These are phyloP conservation scores for Lasioglossum vierecki DNA, from an alignment of 2,888 invertebrate species.

Conservation along the genomic window DNA sequence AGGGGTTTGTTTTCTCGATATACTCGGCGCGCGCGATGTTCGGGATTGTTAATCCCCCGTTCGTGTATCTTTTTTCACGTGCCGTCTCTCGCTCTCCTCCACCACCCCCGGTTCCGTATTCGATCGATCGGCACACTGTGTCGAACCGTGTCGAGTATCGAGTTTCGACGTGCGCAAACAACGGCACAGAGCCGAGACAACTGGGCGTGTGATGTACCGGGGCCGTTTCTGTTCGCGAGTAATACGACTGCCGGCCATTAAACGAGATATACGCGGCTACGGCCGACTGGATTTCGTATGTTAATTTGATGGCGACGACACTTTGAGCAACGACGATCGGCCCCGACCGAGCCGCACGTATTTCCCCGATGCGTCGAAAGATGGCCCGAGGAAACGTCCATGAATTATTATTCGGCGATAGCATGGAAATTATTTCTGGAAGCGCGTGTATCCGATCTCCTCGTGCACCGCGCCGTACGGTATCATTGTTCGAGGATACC, in stretches of 20 bases:
- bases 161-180: constrained; percentile 55
- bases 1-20: constrained; percentile 44
- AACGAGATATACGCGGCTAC: constrained; percentile 57
- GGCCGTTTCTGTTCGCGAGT: constrained; percentile 48
- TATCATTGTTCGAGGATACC: constrained; percentile 10
- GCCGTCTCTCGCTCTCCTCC: neutral
- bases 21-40: constrained; percentile 41
- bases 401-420: neutral
- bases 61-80: neutral
- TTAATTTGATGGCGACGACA: constrained; percentile 65
- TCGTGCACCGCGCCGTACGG: neutral
- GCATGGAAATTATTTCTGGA: constrained; percentile 12
- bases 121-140: constrained; percentile 41
- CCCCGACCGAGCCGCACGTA: neutral
- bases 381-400: constrained; percentile 11
- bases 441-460: neutral
- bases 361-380: constrained; percentile 33
- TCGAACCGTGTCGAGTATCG: constrained; percentile 52
- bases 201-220: constrained; percentile 59
- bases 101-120: neutral
- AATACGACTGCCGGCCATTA: constrained; percentile 58
- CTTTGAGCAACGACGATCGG: constrained; percentile 55
- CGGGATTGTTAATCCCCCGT: constrained; percentile 52
- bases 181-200: constrained; percentile 27
- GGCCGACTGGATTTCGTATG: constrained; percentile 50